These are phyloP conservation scores for Sander lucioperca DNA, from an alignment of 2,113 vertebrate genomes.

Conservation along the genomic window DNA sequence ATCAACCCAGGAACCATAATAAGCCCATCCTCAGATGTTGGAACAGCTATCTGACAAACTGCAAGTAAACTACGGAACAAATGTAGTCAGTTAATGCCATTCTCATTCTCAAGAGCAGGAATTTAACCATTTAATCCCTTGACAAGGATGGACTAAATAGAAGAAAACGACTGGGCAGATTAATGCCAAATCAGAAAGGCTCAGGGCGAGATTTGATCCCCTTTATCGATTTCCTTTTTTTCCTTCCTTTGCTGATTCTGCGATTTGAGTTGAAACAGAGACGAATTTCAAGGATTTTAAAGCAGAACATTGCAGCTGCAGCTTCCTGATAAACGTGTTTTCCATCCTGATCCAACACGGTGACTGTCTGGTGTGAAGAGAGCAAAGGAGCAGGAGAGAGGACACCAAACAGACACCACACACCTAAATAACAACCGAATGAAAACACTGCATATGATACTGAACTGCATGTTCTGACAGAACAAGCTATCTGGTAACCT, in stretches of 20 bases:
- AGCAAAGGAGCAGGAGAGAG: conserved; percentile 18
- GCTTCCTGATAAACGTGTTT: conserved; percentile 64
- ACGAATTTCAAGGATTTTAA: conserved; percentile 69
- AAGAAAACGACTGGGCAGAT: conserved; percentile 70
- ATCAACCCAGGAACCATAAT: conserved; percentile 48
- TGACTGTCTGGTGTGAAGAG: conserved; percentile 40
- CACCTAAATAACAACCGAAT: conserved; percentile 21
- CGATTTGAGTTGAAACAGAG: conserved; percentile 70
- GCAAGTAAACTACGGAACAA: conserved; percentile 36
- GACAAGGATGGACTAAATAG: conserved; percentile 60
- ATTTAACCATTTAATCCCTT: conserved; percentile 78
- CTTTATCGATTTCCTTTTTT: conserved; percentile 76
- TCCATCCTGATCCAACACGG: conserved; percentile 51
- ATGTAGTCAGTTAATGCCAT: conserved; percentile 41
- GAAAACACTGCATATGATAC: conserved; percentile 35
- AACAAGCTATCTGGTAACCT: conserved; percentile 47
- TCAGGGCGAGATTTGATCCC: conserved; percentile 72
- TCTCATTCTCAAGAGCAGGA: conserved; percentile 49
- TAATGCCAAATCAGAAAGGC: conserved; percentile 79
- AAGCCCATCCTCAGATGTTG: conserved; percentile 35
- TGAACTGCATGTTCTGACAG: conserved; percentile 45
- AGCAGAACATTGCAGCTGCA: conserved; percentile 67
- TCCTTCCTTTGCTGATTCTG: conserved; percentile 63
- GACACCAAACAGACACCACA: conserved; percentile 35
- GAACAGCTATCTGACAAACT: conserved; percentile 48